Conservation (phyloP, 2,888 invertebrate genomes). For the Acrocyrtus sp. region DNA sequence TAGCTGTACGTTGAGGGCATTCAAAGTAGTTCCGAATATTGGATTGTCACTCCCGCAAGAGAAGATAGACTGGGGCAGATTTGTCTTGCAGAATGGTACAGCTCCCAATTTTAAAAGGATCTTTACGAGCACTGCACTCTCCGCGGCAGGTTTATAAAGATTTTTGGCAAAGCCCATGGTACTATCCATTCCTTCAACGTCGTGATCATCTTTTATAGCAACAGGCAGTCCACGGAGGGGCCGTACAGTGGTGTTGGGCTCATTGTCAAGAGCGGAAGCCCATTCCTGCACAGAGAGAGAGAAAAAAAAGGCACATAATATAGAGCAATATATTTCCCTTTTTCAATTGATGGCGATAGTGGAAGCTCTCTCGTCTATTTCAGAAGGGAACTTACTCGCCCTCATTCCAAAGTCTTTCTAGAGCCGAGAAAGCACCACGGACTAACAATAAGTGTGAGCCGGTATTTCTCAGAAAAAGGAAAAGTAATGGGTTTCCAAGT, state of each 20-base stretch:
- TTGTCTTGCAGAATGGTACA: slow-evolving; percentile 65
- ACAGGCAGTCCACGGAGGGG: slow-evolving; percentile 66
- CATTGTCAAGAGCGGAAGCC: slow-evolving; percentile 54
- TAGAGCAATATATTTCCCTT: no score
- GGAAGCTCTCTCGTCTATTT: no score
- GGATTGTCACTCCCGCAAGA: slow-evolving; percentile 60
- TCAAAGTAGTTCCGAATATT: slow-evolving; percentile 56
- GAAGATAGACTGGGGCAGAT: slow-evolving; percentile 66
- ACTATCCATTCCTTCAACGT: slow-evolving; percentile 66
- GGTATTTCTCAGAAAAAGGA: no score
- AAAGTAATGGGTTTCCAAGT: slow-evolving; percentile 23
- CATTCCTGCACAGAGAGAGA: slow-evolving; percentile 35
- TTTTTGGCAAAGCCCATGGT: slow-evolving; percentile 64
- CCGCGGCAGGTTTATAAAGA: slow-evolving; percentile 64
- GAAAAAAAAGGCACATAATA: slow-evolving; percentile 4
- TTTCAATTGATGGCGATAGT: no score
- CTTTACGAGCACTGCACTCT: slow-evolving; percentile 59
- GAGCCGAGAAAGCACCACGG: no score
- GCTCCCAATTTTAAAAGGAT: slow-evolving; percentile 57
- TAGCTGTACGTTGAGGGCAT: slow-evolving; percentile 41
- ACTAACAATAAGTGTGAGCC: no score
- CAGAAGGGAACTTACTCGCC: no score
- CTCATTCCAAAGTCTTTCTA: no score
- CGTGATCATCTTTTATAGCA: slow-evolving; percentile 65
- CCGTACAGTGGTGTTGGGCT: not conserved